Conservation (phyloP, 2,888 invertebrate species). For the Boloria euphrosyne region DNA sequence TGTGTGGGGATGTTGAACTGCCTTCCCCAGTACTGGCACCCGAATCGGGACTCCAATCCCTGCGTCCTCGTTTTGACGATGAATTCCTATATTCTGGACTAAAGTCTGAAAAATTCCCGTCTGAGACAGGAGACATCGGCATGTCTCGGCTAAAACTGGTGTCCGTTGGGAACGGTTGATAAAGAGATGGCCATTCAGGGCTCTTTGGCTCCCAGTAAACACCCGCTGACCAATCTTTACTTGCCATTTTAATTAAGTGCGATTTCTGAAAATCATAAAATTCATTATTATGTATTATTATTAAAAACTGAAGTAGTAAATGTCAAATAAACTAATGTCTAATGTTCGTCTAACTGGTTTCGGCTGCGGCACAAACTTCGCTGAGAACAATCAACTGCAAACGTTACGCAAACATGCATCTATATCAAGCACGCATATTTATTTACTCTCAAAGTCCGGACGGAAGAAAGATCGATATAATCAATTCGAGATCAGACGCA, state of each 20-base stretch:
- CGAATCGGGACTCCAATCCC: conserved; percentile 76
- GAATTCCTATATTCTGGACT: conserved; percentile 62
- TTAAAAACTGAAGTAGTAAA: no score
- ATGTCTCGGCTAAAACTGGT: conserved; percentile 64
- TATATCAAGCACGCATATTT: no score
- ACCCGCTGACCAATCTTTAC: conserved; percentile 71
- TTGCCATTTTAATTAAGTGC: conserved; percentile 63
- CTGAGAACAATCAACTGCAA: no score
- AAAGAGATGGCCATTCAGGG: conserved; percentile 63
- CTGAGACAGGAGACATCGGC: conserved; percentile 65
- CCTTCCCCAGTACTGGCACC: conserved; percentile 64
- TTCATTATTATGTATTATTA: not conserved
- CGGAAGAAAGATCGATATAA: no score
- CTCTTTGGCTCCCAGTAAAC: conserved; percentile 75
- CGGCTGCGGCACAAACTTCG: no score
- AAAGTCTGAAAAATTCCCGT: conserved; percentile 67
- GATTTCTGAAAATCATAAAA: conserved; percentile 31
- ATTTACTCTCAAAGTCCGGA: no score
- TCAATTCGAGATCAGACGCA: no score
- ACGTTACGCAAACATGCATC: no score
- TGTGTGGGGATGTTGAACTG: conserved; percentile 61
- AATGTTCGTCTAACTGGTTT: no score
- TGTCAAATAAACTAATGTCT: no score
- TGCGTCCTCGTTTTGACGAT: conserved; percentile 54
- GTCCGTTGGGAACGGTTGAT: conserved; percentile 52